A percentile compares a stretch with the other conserved stretches of the same genome.
Conservation (phyloP, 2,797 vertebrate species). For the Cygnus olor region DNA sequence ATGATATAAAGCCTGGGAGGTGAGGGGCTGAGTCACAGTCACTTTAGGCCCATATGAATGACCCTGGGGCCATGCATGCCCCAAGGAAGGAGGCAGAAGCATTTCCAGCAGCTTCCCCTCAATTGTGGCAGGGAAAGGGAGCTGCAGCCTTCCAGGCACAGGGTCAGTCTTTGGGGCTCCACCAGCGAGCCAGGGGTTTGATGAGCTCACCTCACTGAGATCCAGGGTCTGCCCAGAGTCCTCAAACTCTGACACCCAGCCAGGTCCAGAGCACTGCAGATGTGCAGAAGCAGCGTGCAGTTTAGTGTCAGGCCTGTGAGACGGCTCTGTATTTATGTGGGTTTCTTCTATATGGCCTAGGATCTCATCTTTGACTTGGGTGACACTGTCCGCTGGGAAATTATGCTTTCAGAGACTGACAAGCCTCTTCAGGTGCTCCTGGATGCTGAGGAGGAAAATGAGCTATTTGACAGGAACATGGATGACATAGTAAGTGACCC, state of each 20-base stretch:
- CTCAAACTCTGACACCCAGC: background rate
- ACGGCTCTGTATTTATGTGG: background rate
- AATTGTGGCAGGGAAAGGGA: background rate
- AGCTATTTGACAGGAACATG: background rate
- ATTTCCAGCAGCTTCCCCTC: background rate
- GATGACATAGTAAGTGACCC: conserved; percentile 58
- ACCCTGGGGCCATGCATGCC: too few species aligned
- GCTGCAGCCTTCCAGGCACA: background rate
- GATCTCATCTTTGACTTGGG: conserved; percentile 87
- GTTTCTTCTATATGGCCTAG: conserved; percentile 70
- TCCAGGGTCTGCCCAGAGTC: background rate
- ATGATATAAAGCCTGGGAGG: background rate
- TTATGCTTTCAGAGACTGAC: conserved; percentile 75
- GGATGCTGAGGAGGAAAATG: conserved; percentile 34
- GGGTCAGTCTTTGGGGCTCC: background rate
- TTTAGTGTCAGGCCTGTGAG: background rate
- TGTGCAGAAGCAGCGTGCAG: fast-evolving
- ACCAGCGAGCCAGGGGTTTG: background rate
- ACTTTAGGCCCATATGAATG: background rate
- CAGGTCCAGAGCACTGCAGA: background rate
- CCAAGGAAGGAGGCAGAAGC: background rate
- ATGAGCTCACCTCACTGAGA: background rate
- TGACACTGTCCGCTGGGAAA: conserved; percentile 85
- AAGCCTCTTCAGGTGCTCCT: conserved; percentile 64
- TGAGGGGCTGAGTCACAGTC: background rate